Base-by-base conservation (phyloP, 2,797 vertebrate genomes). In the Buceros bicornis region DNA sequence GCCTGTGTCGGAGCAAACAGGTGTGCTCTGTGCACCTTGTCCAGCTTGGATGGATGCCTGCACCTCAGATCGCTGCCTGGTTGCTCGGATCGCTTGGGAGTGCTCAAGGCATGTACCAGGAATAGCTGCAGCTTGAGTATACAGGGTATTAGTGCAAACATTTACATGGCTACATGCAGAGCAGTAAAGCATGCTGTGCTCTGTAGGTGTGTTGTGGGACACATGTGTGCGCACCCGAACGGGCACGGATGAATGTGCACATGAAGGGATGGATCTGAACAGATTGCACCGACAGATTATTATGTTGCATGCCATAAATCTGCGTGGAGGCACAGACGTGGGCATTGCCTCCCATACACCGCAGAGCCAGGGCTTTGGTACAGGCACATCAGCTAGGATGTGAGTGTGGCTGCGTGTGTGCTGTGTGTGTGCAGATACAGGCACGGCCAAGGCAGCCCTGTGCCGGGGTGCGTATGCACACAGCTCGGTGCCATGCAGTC, bases 291-390 rank as follows among this genome's bases (percentile, higher is more conserved):
- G 84, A 4, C 87, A 0, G 71, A 54, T 42, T 51, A 66, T 35
- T 17, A 13, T 37, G 86, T 16, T 60, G 78, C 71, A 1, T 16
- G 87, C 71, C 82, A 1, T n/a, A 12, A 48, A 91, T 56, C 78
- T 17, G 76, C 12, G 8, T 7, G 72, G 45, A 50, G 76, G 87
- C 91, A 73, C 47, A 51, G 89, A 54, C 33, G 13, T 3, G 43
- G 89, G 82, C 89, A 88, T 72, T 13, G 69, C 79, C 65, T 81
- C n/a, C 82, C 20, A 19, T 40, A 40, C 87, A 66, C 78, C 10
- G 87, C 96, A 93, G 93, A 95, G 94, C 78, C 56, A 5, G 47
- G 81, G 87, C 91, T 67, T n/a, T 16, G 91, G 54, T 69, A 92
- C 78, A 1, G 62, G 91, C 82, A 43, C 40, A 15, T 91, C 60